These are phyloP conservation scores for Urosaurus nigricauda DNA, from an alignment of 2,797 vertebrate species.

Conservation along the genomic window DNA sequence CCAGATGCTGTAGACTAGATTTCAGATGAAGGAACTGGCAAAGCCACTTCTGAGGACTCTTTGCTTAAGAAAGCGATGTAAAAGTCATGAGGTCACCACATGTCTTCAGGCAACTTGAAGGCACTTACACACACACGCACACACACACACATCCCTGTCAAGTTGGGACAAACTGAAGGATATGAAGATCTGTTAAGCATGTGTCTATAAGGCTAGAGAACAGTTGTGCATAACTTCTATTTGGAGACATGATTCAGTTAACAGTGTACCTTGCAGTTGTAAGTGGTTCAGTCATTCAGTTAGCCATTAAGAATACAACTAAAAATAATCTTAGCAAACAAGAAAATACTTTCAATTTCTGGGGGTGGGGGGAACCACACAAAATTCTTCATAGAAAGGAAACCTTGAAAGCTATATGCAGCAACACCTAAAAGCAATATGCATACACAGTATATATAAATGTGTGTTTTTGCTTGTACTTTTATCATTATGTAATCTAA, in stretches of 20 bases:
- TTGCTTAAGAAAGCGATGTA: too few relatives aligned
- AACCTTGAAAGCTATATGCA: background rate
- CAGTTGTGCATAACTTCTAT: background rate
- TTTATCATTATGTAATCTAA: too few relatives aligned
- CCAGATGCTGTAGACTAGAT: too few relatives aligned
- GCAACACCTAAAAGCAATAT: background rate
- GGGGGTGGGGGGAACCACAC: too few relatives aligned
- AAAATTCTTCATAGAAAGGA: background rate
- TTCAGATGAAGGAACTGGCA: too few relatives aligned
- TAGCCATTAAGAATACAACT: background rate
- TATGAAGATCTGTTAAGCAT: background rate
- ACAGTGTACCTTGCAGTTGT: background rate
- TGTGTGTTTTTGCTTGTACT: background rate
- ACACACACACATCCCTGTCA: too few relatives aligned
- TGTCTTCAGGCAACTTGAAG: too few relatives aligned
- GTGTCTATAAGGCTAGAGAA: background rate
- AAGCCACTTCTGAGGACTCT: too few relatives aligned
- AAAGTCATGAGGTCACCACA: too few relatives aligned
- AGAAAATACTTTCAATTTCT: background rate
- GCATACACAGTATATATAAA: background rate
- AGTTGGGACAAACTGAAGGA: too few relatives aligned
- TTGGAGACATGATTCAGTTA: background rate
- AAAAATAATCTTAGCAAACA: background rate
- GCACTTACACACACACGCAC: too few relatives aligned
- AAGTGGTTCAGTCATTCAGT: background rate